Conservation (phyloP, 2,797 vertebrate species). For the Taeniopygia guttata region DNA sequence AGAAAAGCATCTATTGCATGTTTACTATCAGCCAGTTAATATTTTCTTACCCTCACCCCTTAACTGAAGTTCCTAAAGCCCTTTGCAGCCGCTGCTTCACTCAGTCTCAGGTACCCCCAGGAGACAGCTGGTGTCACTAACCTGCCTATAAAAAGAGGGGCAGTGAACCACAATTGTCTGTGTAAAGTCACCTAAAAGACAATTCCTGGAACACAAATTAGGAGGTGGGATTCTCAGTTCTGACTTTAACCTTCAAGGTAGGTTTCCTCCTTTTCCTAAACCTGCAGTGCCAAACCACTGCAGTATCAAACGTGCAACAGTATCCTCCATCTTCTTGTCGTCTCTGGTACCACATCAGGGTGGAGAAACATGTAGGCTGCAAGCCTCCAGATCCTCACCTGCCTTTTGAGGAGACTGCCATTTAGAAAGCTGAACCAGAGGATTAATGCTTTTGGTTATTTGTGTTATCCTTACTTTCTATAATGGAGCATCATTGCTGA, state of each 20-base stretch:
- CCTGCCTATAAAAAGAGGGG: not conserved
- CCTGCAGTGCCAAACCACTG: constrained; percentile 22
- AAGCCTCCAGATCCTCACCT: not conserved
- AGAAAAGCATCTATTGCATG: not conserved
- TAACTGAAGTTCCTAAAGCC: not conserved
- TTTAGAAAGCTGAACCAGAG: not conserved
- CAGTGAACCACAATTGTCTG: not conserved
- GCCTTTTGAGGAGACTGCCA: not conserved
- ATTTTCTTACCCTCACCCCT: not conserved
- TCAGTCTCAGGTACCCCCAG: not conserved
- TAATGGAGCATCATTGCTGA: not conserved
- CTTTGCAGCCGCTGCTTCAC: not conserved
- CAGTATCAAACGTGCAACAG: not conserved
- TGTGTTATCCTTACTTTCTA: not conserved
- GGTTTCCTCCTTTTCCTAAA: not conserved
- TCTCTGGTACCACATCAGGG: not conserved
- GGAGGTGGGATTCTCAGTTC: not conserved
- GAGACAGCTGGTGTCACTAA: not conserved
- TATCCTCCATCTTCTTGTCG: not conserved
- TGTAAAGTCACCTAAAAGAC: not conserved
- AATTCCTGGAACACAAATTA: not conserved
- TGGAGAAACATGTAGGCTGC: not conserved
- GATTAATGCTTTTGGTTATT: not conserved
- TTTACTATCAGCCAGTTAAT: not conserved
- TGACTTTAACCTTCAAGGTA: not conserved